Evolutionary conservation across 1,140 invertebrate species (phyloP), one percentile per base, ranked within the genome.

Genomic region (Oedothorax gibbosus): DNA sequence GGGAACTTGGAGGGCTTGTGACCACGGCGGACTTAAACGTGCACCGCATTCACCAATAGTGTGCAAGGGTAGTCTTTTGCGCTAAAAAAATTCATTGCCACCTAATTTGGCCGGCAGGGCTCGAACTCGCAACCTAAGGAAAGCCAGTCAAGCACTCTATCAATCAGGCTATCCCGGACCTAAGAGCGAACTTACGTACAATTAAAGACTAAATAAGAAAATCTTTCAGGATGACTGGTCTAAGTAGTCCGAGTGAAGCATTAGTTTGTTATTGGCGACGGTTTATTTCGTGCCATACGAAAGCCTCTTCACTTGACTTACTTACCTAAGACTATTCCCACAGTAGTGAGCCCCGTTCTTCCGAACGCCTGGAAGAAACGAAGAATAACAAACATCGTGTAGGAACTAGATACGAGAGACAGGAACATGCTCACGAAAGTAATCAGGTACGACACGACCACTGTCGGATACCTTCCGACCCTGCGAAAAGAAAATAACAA

Each of bases 331-430:
- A 81, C 78, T 11, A 56, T 69, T 69, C 66, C 66, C 0, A 64
- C 49, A 0, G 66, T 81, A 7, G 65, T n/a, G 7, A 54, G 51
- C 0, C 78, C 78, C 0, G 54, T 50, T 14, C 78, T 69, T 57
- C 78, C 78, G 15, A 81, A 81, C 9, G 78, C 78, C 18, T 69
- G 65, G 66, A 81, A 71, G 62, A 81, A 81, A 49, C 78, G 78
- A 12, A 81, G 20, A 54, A 71, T 18, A 12, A 50, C 9, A 54
- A 81, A 81, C 78, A 81, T 81, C 65, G 5, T 15, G 68, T 69
- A 81, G 2, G 78, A 81, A 5, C 18, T 57, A 12, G 65, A 81
- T 2, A 69, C 10, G 20, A 71, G 53, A 0, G 78, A 57, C 53
- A 81, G 54, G 15, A 81, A 21, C 56, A 69, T 57, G 53, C 65